Percentiles rank a stretch among this genome's conserved stretches.
phyloP scores from a whole-genome alignment of 2,888 invertebrate genomes.

The Limenitis camilla region DNA sequence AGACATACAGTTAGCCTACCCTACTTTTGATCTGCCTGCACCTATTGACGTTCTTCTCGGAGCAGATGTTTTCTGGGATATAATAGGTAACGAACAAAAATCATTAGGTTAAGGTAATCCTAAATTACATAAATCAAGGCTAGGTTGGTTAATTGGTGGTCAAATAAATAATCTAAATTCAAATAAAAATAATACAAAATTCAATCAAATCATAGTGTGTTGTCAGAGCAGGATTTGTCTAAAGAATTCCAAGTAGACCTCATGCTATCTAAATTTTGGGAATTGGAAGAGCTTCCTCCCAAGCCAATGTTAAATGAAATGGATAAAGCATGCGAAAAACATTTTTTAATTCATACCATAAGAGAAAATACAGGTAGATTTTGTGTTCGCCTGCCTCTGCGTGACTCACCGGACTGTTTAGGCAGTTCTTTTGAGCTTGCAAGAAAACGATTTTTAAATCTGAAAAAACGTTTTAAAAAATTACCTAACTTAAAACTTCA shows the following conservation, averaged over 20 bases:
- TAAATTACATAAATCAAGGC: background rate
- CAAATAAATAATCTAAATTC: background rate
- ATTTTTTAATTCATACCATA: background rate
- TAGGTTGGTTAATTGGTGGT: constrained; percentile 6
- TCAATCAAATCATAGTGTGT: background rate
- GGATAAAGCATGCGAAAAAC: background rate
- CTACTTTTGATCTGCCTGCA: constrained; percentile 16
- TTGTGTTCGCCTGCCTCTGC: constrained; percentile 3
- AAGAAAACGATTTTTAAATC: constrained; percentile 1
- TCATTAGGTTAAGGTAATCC: background rate
- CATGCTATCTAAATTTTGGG: background rate
- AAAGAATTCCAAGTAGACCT: background rate
- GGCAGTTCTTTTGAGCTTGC: constrained; percentile 7
- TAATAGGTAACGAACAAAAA: constrained; percentile 4
- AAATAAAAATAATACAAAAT: no score
- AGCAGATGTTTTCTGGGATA: constrained; percentile 25
- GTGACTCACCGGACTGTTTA: background rate
- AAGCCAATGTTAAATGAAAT: background rate
- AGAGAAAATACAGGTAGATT: background rate
- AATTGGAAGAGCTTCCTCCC: background rate
- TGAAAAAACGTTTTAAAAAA: constrained; percentile 7
- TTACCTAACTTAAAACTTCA: constrained; percentile 5
- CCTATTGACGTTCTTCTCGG: constrained; percentile 23
- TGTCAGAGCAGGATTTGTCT: background rate
- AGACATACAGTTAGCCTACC: constrained; percentile 23